A percentile compares a stretch with the other conserved stretches of the same genome.
phyloP scores from a whole-genome alignment of 2,888 invertebrate genomes.

The Gastrophysa polygoni region DNA sequence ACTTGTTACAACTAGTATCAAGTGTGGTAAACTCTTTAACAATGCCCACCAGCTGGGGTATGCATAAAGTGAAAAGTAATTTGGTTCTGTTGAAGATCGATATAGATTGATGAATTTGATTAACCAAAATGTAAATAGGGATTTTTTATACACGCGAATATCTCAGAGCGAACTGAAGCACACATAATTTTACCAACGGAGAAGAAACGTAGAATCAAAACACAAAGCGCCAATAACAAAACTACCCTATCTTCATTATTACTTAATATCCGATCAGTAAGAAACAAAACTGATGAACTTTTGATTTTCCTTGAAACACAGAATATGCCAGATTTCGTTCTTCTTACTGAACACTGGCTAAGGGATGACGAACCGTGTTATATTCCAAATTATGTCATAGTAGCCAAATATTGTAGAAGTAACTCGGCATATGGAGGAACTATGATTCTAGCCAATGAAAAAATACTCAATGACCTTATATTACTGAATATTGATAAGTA shows the following conservation, averaged over 20 bases:
- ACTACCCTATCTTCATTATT: not conserved
- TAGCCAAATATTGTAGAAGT: not conserved
- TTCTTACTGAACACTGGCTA: constrained; percentile 1
- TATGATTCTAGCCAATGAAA: constrained; percentile 6
- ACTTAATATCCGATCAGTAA: not conserved
- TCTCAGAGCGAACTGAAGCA: not conserved
- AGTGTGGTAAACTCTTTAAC: no score
- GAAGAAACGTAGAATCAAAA: not conserved
- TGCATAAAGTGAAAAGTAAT: no score
- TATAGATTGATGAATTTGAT: no score
- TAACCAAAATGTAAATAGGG: not conserved
- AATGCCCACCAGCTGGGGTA: no score
- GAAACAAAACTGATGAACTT: not conserved
- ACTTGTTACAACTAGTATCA: no score
- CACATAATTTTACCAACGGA: not conserved
- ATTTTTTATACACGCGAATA: constrained; percentile 1
- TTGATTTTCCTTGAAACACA: constrained; percentile 1
- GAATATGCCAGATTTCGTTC: constrained; percentile 1
- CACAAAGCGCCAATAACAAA: not conserved
- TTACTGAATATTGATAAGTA: not conserved
- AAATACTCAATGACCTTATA: not conserved
- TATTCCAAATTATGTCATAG: constrained; percentile 1
- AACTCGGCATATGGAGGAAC: not conserved
- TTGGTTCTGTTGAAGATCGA: no score
- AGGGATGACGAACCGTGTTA: not conserved